Base-by-base conservation (phyloP, 2,113 vertebrate species). In the Panurus biarmicus region DNA sequence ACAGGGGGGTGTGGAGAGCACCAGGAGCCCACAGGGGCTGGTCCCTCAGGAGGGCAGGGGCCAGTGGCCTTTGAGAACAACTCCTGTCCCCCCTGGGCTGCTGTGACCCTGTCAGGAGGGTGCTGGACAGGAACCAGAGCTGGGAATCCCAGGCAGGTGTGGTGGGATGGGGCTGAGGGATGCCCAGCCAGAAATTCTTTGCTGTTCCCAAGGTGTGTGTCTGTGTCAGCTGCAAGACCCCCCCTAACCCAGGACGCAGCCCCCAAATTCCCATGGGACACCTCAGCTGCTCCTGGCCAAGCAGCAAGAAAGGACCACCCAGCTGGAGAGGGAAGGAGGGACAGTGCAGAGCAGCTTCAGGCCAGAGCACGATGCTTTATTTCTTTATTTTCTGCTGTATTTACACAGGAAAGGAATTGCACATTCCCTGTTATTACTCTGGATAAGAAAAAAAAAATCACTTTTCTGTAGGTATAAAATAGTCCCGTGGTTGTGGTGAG, bases 371-470 rank as follows among this genome's bases (percentile, higher is more conserved):
- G 36, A 91, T 91, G 95, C 96, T 96, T 94, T 84, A 20, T 89
- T 80, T 60, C 70, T 94, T 96, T 93, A 90, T 95, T 97, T 80
- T n/a, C 48, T 92, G 38, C 89, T 92, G 77, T 82, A 90, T 95
- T 97, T 94, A 97, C 95, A 97, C 79, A 95, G 61, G 77, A 96
- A 94, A 96, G 90, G 87, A 93, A 94, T 73, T 74, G 70, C 87
- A 89, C 28, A 10, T 94, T 73, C 95, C 94, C 96, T 77, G 77
- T 72, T 87, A 64, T 71, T 88, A 73, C 44, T 94, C 18, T 33
- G 92, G 42, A 35, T 87, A 94, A 90, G 87, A 74, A 75, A 87
- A 82, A 85, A 81, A 66, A 71, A 36, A 76, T 76, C 71, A 29
- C 33, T 90, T 83, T 83, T 78, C 66, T 65, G 71, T 74, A 75